Evolutionary conservation across 2,797 vertebrate genomes (phyloP), one percentile per base, ranked within the genome.

Genomic region (Tenualosa thibaudeaui): DNA sequence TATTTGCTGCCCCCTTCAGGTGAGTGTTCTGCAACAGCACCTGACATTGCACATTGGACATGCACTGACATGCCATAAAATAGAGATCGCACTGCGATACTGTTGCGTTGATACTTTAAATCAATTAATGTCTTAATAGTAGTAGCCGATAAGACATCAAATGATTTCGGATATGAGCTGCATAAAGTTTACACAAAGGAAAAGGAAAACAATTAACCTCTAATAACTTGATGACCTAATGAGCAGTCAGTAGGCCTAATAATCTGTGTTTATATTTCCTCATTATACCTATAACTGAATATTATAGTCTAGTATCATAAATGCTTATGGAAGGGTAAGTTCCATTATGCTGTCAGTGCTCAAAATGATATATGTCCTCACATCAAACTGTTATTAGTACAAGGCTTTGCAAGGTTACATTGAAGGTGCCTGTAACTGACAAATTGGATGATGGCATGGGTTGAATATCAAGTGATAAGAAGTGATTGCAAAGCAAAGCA

Each of bases 1-100:
- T 93, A 91, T 94, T 88, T 95, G 92, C 93, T 95, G 93, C 91
- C 95, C 78, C 92, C 90, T 24, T 88, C 92, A 93, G 95, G 93
- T 65, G 40, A 78, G 4, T 22, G 9, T 9, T 4, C 37, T 40
- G 68, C 81, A 37, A 88, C 82, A 89, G n/a, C 84, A 78, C 19
- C 3, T 78, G 71, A 5, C 71, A 78, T 10, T 3, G 7, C 40
- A 71, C 26, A 12, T 13, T 10, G 46, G 8, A 82, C 49, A 15
- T 75, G 40, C 58, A 8, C n/a, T 49, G n/a, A 60, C 56, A 37
- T 22, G 19, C 68, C 13, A 19, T 75, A n/a, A 15, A 4, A 7
- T 9, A 31, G 31, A 31, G 31, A 31, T 78, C 26, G 19, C 17
- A 46, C 7, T 43, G 40, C 4, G 10, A 22, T 5, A 78, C 37